Conservation (phyloP, 2,888 invertebrate species). For the Ichneumoninae sp. region DNA sequence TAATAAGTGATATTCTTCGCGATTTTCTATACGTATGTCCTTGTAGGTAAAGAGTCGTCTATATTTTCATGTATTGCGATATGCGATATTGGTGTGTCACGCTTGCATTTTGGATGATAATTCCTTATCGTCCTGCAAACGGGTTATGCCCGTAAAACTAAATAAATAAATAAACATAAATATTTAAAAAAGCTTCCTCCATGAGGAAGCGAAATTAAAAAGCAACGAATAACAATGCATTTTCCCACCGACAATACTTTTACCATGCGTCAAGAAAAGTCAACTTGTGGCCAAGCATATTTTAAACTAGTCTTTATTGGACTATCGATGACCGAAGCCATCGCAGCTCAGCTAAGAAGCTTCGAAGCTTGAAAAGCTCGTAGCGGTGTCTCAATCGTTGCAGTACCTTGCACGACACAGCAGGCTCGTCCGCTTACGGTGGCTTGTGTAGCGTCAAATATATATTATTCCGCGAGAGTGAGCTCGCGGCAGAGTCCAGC, state of each 20-base stretch:
- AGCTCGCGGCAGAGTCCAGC: not conserved
- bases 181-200: not conserved
- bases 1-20: no score
- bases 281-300: not conserved
- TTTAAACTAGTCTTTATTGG: not conserved
- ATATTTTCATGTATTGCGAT: no score
- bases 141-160: no score
- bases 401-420: not conserved
- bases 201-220: not conserved
- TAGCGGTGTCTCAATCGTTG: slow-evolving; percentile 39
- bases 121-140: no score
- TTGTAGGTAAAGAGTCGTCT: no score
- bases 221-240: not conserved
- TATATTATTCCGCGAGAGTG: slow-evolving; percentile 1
- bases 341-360: not conserved
- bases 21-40: no score
- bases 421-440: slow-evolving; percentile 14
- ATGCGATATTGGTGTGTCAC: no score
- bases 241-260: not conserved
- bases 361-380: slow-evolving; percentile 15
- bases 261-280: not conserved
- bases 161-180: not conserved
- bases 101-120: no score
- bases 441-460: not conserved
- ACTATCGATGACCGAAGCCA: not conserved